A percentile compares a stretch with the other conserved stretches of the same genome.
Evolutionary conservation across 2,797 vertebrate species (phyloP).

Genomic region (Naso thynnoides): DNA sequence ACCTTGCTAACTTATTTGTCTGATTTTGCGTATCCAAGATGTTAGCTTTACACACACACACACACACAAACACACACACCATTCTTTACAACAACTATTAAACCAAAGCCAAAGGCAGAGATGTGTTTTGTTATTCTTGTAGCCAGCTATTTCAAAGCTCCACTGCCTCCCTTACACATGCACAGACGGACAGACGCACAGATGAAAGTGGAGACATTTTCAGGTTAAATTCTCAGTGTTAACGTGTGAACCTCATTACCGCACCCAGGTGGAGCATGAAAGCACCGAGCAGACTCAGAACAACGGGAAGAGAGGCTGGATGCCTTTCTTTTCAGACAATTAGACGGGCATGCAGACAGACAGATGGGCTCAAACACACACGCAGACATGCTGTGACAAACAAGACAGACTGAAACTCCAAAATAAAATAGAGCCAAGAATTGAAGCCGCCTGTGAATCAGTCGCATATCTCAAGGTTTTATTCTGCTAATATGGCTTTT

Average conservation of each 20-base stretch:
- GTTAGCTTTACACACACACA: slow-evolving; percentile 11
- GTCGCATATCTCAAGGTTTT: not conserved
- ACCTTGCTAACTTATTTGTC: slow-evolving; percentile 20
- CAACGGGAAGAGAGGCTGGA: slow-evolving; percentile 20
- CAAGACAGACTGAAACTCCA: slow-evolving; percentile 19
- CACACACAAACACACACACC: not conserved
- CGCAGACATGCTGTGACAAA: slow-evolving; percentile 41
- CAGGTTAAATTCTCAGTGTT: slow-evolving; percentile 43
- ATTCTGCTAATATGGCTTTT: not conserved
- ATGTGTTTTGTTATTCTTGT: slow-evolving; percentile 6
- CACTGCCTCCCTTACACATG: not conserved
- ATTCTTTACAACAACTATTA: slow-evolving; percentile 1
- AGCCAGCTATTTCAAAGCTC: not conserved
- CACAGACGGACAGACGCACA: slow-evolving; percentile 2
- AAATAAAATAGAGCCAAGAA: slow-evolving; percentile 18
- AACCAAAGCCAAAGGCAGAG: slow-evolving; percentile 4
- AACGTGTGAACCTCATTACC: slow-evolving; percentile 63
- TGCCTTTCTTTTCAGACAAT: slow-evolving; percentile 47
- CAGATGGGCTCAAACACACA: slow-evolving; percentile 42
- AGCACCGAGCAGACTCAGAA: slow-evolving; percentile 44
- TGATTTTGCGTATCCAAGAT: slow-evolving; percentile 30
- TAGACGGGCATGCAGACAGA: slow-evolving; percentile 40
- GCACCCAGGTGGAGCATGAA: slow-evolving; percentile 54
- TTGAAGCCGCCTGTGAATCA: not conserved
- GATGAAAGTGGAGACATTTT: slow-evolving; percentile 48